Evolutionary conservation across 64 coral and sea anemone species (phyloP).

Genomic region (Montipora foliosa): DNA sequence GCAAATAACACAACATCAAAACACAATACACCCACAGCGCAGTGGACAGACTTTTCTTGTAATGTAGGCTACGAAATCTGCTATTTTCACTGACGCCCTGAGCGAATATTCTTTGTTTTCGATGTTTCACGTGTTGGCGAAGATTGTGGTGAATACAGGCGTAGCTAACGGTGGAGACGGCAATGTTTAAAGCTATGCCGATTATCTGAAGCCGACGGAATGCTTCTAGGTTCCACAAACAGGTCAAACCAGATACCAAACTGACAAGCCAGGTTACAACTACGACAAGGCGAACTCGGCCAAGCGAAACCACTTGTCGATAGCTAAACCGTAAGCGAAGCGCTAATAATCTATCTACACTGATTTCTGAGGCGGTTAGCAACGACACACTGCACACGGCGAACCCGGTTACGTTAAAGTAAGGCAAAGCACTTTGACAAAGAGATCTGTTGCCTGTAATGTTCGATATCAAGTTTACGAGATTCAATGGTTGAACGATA

Average conservation of each 20-base stretch:
- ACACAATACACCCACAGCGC: conserved; percentile 32
- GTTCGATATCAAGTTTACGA: not conserved
- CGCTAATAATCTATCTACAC: conserved; percentile 19
- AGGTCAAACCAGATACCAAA: not conserved
- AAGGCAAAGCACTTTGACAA: not conserved
- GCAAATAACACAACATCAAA: conserved; percentile 15
- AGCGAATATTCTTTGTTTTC: not conserved
- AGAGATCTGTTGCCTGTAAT: not conserved
- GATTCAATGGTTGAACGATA: conserved; percentile 16
- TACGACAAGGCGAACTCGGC: not conserved
- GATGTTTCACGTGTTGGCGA: not conserved
- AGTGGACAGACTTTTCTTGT: conserved; percentile 14
- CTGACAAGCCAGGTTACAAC: conserved; percentile 18
- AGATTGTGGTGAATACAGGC: conserved; percentile 1
- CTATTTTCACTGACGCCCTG: not conserved
- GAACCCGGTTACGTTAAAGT: conserved; percentile 3
- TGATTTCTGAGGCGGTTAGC: conserved; percentile 33
- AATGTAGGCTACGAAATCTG: not conserved
- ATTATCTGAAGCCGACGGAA: conserved; percentile 7
- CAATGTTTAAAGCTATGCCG: not conserved
- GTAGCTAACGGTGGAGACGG: conserved; percentile 14
- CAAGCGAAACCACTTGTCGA: not conserved
- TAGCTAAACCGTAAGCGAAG: conserved; percentile 3
- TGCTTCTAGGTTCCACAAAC: not conserved
- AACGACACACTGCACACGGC: conserved; percentile 6